Evolutionary conservation across 2,888 invertebrate species (phyloP), one percentile per base, ranked within the genome.

Genomic region (Chironomus riparius): DNA sequence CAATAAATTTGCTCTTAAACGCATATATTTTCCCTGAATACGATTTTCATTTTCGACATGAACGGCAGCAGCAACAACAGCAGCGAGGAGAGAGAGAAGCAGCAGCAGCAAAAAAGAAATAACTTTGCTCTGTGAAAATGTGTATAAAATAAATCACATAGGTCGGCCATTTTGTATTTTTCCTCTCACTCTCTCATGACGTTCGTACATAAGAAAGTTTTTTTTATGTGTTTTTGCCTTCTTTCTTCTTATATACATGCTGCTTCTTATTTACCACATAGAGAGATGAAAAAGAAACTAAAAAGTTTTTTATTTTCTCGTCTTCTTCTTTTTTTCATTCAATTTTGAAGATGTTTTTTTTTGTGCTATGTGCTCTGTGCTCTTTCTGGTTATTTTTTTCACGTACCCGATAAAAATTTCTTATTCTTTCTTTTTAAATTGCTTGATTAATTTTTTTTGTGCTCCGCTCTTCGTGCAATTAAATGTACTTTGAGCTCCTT

Each of bases 131-230:
- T 72, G 72, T 72, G 72, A 62, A 71, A 56, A 70, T 47, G 50
- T 74, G 68, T 68, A 47, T 68, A 74, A 74, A 74, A 74, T 74
- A 74, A 74, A 74, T 74, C 74, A 74, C 74, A 74, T 73, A 73
- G 72, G 18, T 28, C 74, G 74, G 74, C 74, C 74, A 74, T 74
- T 74, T 74, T 74, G 74, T 74, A 74, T 74, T 74, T 74, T 74
- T 68, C 24, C 65, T 65, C 65, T 65, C 22, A 21, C 74, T 73
- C 71, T 56, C 72, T 74, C 72, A 72, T 72, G 68, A 74, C 74
- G 74, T 72, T 72, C 21, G 72, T 68, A 74, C 48, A 74, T 74
- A 74, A 68, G 48, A 24, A 47, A 62, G 22, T 65, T 65, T 74
- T n/a, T 72, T 74, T 28, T 74, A 3, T 74, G 18, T 73, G 68